Evolutionary conservation across 2,113 vertebrate species (phyloP).

Genomic region (Scolopax mira): DNA sequence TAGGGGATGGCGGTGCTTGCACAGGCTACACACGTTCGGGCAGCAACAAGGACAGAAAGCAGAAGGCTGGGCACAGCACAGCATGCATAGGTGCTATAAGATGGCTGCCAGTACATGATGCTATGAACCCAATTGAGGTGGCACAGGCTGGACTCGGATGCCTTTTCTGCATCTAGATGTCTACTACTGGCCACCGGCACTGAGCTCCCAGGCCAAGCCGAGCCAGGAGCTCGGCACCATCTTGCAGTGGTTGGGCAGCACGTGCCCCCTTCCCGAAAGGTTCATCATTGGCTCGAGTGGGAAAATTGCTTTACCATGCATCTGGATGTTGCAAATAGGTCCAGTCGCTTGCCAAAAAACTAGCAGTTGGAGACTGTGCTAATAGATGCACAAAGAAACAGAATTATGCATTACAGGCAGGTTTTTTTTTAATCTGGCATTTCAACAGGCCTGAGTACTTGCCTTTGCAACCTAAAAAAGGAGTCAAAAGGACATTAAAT

Average conservation of each 20-base stretch:
- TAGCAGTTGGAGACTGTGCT: neutral
- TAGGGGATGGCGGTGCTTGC: rapidly evolving
- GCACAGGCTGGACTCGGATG: neutral
- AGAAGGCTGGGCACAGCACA: neutral
- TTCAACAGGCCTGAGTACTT: neutral
- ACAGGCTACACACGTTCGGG: rapidly evolving
- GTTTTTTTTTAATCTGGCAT: neutral
- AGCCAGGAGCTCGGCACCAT: rapidly evolving
- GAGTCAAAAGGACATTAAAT: neutral
- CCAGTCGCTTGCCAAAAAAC: neutral
- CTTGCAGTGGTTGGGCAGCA: rapidly evolving
- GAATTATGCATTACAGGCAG: neutral
- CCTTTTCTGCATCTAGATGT: neutral
- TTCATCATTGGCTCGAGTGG: neutral
- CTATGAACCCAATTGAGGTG: rapidly evolving
- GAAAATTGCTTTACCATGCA: neutral
- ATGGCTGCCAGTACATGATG: neutral
- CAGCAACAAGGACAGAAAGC: neutral
- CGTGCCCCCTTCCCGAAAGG: neutral
- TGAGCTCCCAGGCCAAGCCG: neutral
- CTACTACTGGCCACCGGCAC: rapidly evolving
- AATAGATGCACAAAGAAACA: neutral
- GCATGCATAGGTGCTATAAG: rapidly evolving
- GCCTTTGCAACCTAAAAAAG: neutral
- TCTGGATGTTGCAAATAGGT: neutral